A percentile compares a stretch with the other conserved stretches of the same genome.
Conservation (phyloP, 2,888 invertebrate species). For the Oxytorus armatus region DNA sequence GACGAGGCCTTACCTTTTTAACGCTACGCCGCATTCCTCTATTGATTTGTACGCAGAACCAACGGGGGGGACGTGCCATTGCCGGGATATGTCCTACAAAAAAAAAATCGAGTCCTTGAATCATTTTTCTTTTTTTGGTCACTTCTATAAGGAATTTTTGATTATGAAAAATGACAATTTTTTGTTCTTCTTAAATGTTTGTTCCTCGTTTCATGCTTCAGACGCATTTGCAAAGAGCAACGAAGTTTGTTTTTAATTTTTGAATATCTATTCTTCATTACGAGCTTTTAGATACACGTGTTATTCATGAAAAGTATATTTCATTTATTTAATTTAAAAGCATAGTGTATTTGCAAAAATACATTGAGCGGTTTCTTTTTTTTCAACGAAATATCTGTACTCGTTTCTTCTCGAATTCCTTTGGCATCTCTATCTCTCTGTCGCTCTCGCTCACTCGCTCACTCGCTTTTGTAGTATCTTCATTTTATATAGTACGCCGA, state of each 20-base stretch:
- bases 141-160: neutral
- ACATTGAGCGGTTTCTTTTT: too few relatives aligned
- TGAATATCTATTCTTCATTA: neutral
- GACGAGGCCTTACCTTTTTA: constrained; percentile 76
- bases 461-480: constrained; percentile 19
- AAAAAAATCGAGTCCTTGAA: constrained; percentile 17
- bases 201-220: neutral
- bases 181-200: neutral
- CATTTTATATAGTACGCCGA: constrained; percentile 18
- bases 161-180: neutral
- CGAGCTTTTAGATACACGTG: too few relatives aligned
- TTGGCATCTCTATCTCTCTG: constrained; percentile 11
- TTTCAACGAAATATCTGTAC: constrained; percentile 38
- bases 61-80: constrained; percentile 30
- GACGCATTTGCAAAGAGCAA: too few relatives aligned
- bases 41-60: constrained; percentile 79
- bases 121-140: neutral
- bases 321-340: too few relatives aligned
- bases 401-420: constrained; percentile 44
- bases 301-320: too few relatives aligned
- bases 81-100: constrained; percentile 32
- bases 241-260: too few relatives aligned
- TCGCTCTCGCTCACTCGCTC: constrained; percentile 16
- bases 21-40: constrained; percentile 83
- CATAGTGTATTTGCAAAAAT: too few relatives aligned